These are phyloP conservation scores for Diadema setosum DNA, from an alignment of 35 echinoderm and acorn worm genomes.

Conservation along the genomic window DNA sequence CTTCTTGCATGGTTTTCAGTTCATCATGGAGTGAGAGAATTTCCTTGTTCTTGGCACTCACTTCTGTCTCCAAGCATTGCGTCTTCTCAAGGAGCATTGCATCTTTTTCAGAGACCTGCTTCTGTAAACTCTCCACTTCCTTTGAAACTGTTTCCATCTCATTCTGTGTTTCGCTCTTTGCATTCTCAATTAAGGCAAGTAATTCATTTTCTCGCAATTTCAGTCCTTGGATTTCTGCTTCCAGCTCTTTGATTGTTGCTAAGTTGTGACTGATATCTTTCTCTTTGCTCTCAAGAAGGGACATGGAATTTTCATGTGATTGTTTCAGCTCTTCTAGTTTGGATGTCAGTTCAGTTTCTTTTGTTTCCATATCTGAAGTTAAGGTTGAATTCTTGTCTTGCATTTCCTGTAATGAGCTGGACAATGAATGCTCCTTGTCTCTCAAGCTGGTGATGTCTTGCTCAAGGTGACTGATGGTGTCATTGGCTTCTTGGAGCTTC, in stretches of 20 bases:
- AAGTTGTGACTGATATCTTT: neutral
- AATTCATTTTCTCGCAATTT: slow-evolving; percentile 32
- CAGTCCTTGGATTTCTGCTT: slow-evolving; percentile 21
- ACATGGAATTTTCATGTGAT: neutral
- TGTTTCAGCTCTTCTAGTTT: neutral
- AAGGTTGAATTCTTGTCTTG: neutral
- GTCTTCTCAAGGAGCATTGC: slow-evolving; percentile 17
- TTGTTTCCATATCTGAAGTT: neutral
- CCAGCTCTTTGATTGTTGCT: neutral
- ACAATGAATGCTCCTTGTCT: slow-evolving; percentile 9
- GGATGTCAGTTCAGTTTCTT: neutral
- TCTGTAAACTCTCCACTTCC: slow-evolving; percentile 24
- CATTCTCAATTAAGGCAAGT: neutral
- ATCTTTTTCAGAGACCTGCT: slow-evolving; percentile 16
- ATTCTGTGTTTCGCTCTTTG: neutral
- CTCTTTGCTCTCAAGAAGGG: neutral
- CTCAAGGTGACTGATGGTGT: slow-evolving; percentile 40
- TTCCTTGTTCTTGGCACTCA: slow-evolving; percentile 85
- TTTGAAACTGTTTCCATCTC: neutral
- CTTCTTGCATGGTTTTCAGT: neutral
- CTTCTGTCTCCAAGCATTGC: slow-evolving; percentile 56
- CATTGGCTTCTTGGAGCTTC: slow-evolving; percentile 41
- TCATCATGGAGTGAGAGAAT: slow-evolving; percentile 63
- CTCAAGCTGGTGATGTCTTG: slow-evolving; percentile 49
- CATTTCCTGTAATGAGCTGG: neutral